A percentile compares a stretch with the other conserved stretches of the same genome.
phyloP scores from a whole-genome alignment of 2,797 vertebrate genomes.

The Myotis planiceps region DNA sequence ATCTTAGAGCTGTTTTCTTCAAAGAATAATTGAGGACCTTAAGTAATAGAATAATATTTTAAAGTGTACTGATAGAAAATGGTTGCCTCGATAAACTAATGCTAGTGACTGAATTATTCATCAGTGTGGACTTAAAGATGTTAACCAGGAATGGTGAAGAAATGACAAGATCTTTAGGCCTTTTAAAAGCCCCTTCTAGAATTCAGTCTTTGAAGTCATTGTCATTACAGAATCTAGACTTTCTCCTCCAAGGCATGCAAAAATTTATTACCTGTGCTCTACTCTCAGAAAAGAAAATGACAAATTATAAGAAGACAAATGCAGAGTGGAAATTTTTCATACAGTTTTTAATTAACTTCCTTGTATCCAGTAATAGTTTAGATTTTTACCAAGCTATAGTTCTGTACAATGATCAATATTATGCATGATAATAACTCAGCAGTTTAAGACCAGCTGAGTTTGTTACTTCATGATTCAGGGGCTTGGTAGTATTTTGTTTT shows the following conservation, averaged over 20 bases:
- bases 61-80: slow-evolving; percentile 15
- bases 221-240: neutral
- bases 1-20: slow-evolving; percentile 13
- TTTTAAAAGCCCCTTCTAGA: neutral
- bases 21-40: neutral
- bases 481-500: neutral
- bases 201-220: neutral
- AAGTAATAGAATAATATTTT: slow-evolving; percentile 46
- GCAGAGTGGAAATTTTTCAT: neutral
- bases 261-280: neutral
- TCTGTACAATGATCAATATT: neutral
- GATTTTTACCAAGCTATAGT: neutral
- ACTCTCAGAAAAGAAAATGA: slow-evolving; percentile 22
- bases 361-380: neutral
- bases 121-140: neutral
- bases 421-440: neutral
- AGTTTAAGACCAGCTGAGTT: neutral
- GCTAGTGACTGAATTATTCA: neutral
- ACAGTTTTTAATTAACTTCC: neutral
- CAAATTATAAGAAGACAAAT: slow-evolving; percentile 21
- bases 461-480: neutral
- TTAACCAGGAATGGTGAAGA: neutral
- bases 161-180: neutral
- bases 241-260: neutral
- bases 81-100: slow-evolving; percentile 14